Evolutionary conservation across 35 echinoderm and acorn worm species (phyloP).

Genomic region (Ophiothrix spiculata): DNA sequence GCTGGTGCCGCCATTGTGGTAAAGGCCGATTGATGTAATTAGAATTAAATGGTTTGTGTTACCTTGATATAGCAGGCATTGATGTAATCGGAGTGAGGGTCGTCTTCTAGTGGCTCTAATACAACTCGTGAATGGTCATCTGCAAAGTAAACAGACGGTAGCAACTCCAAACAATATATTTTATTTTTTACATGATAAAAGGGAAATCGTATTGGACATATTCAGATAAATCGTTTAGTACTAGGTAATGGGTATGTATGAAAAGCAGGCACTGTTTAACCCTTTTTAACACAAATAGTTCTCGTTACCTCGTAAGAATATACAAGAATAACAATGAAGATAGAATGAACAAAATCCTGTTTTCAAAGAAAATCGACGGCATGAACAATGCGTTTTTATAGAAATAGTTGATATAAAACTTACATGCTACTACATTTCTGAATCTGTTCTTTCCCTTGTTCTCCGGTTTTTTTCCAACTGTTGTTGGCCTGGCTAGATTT

Average conservation of each 20-base stretch:
- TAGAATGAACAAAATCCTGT: not conserved
- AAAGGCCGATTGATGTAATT: too few species aligned
- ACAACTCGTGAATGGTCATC: constrained; percentile 74
- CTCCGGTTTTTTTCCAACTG: not conserved
- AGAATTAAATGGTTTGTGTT: too few species aligned
- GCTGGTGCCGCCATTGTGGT: too few species aligned
- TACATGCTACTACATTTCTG: constrained; percentile 68
- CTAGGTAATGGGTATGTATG: not conserved
- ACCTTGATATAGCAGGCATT: constrained; percentile 78
- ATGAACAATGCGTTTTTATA: too few species aligned
- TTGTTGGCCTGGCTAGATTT: not conserved
- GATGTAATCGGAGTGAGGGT: constrained; percentile 69
- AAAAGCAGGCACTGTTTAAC: not conserved
- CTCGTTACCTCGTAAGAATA: not conserved
- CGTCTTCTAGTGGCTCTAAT: constrained; percentile 29
- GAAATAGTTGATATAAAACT: too few species aligned
- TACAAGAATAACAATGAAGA: too few species aligned
- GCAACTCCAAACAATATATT: too few species aligned
- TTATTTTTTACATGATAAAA: too few species aligned
- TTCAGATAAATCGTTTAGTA: not conserved
- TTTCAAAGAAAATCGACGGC: not conserved
- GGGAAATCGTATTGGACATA: not conserved
- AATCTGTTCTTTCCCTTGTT: constrained; percentile 73
- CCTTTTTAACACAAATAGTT: not conserved
- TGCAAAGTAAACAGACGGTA: not conserved